phyloP scores from a whole-genome alignment of 2,888 invertebrate genomes.

The Drosophila setosimentum region DNA sequence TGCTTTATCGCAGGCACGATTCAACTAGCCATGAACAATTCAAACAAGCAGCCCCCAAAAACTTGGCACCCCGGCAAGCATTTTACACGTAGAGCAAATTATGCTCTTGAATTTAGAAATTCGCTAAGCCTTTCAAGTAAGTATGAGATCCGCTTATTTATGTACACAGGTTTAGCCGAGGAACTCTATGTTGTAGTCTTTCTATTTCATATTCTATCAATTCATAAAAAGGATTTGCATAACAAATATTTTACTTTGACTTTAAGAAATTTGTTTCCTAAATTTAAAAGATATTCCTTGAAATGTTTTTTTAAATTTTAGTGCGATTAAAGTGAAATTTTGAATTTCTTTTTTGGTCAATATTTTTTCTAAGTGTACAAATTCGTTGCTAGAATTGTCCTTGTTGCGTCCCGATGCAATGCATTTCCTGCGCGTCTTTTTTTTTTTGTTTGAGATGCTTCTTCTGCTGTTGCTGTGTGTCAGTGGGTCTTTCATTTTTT shows the following conservation, averaged over 20 bases:
- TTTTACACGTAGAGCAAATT: constrained; percentile 15
- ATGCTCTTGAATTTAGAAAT: background rate
- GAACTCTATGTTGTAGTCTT: background rate
- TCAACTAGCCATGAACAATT: constrained; percentile 74
- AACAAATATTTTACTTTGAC: background rate
- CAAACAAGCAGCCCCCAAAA: constrained; percentile 44
- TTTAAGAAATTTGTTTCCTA: background rate
- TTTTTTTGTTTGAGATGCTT: constrained; percentile 21
- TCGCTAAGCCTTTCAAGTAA: background rate
- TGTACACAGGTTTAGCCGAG: background rate
- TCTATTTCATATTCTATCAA: background rate
- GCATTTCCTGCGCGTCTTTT: constrained; percentile 12
- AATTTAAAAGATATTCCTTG: background rate
- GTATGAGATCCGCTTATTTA: background rate
- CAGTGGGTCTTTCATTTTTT: constrained; percentile 51
- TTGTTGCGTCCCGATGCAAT: constrained; percentile 32
- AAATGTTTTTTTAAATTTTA: background rate
- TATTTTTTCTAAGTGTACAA: constrained; percentile 1
- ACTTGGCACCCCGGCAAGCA: constrained; percentile 42
- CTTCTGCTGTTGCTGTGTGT: constrained; percentile 34
- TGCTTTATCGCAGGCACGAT: constrained; percentile 67
- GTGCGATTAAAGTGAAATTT: background rate
- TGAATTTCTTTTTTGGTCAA: background rate
- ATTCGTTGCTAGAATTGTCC: constrained; percentile 45
- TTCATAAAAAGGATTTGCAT: background rate